Evolutionary conservation across 2,888 invertebrate genomes (phyloP).

Genomic region (Erebia ligea): DNA sequence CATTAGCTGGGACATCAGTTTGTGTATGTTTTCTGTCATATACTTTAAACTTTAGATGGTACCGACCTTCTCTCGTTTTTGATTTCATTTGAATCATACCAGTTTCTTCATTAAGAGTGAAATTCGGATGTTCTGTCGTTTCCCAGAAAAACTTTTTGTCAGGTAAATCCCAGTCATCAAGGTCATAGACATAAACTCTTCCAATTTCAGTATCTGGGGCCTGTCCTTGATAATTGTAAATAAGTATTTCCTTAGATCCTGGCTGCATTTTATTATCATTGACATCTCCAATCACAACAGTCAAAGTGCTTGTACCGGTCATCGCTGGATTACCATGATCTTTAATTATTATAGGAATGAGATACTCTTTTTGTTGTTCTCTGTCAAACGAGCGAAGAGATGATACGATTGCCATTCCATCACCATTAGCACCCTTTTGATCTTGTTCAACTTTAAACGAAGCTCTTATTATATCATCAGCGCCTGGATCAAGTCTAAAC

Average conservation of each 20-base stretch:
- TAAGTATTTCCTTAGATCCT: constrained; percentile 97
- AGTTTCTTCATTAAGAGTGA: constrained; percentile 94
- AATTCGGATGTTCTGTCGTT: constrained; percentile 91
- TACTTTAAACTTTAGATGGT: constrained; percentile 92
- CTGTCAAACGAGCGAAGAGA: constrained; percentile 96
- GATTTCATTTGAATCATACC: constrained; percentile 98
- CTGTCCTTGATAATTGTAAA: constrained; percentile 97
- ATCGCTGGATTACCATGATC: constrained; percentile 98
- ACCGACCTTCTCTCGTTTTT: constrained; percentile 94
- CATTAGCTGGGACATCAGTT: constrained; percentile 97
- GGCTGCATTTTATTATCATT: constrained; percentile 99
- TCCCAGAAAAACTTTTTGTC: constrained; percentile 99
- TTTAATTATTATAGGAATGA: constrained; percentile 98
- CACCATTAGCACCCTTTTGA: constrained; percentile 98
- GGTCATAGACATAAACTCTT: constrained; percentile 97
- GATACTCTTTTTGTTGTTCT: constrained; percentile 97
- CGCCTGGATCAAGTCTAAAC: constrained; percentile 95
- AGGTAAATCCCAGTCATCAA: constrained; percentile 99
- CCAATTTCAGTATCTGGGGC: constrained; percentile 96
- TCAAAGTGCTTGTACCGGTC: constrained; percentile 97
- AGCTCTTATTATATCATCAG: constrained; percentile 95
- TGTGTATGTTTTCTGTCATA: constrained; percentile 97
- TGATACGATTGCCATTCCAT: constrained; percentile 98
- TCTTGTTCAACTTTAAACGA: constrained; percentile 98
- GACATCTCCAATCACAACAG: constrained; percentile 98